A percentile compares a stretch with the other conserved stretches of the same genome.
phyloP scores from a whole-genome alignment of 1,140 invertebrate genomes.

The Rhagoletis zephyria region DNA sequence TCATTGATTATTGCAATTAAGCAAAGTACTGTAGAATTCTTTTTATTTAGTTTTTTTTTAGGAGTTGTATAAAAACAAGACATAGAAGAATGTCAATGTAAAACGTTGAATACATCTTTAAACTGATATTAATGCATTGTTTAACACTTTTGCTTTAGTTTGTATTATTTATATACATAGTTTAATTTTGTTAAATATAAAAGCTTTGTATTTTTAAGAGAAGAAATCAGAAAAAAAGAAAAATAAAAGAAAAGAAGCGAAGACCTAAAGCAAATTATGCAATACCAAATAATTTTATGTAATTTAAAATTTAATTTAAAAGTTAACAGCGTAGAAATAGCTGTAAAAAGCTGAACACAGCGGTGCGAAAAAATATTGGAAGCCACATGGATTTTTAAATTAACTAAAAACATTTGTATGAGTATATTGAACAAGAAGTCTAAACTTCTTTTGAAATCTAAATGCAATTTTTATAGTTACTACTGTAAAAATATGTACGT shows the following conservation, averaged over 20 bases:
- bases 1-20: background rate
- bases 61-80: background rate
- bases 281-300: slow-evolving; percentile 24
- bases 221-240: background rate
- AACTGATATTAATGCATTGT: slow-evolving; percentile 43
- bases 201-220: slow-evolving; percentile 42
- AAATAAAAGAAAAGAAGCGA: background rate
- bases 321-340: background rate
- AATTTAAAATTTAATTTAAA: background rate
- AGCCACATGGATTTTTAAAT: background rate
- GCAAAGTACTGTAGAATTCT: background rate
- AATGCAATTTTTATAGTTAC: background rate
- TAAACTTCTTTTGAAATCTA: too few relatives aligned
- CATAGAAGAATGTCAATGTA: background rate
- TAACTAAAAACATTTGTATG: background rate
- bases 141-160: slow-evolving; percentile 36
- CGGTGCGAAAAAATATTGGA: slow-evolving; percentile 32
- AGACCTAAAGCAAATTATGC: background rate
- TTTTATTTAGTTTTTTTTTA: background rate
- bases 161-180: slow-evolving; percentile 47
- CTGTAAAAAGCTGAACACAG: slow-evolving; percentile 30
- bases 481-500: background rate
- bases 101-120: background rate
- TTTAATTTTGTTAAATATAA: slow-evolving; percentile 24
- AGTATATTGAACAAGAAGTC: background rate